Evolutionary conservation across 2,888 invertebrate genomes (phyloP), one percentile per base, ranked within the genome.

Genomic region (Pseudococcus longispinus): DNA sequence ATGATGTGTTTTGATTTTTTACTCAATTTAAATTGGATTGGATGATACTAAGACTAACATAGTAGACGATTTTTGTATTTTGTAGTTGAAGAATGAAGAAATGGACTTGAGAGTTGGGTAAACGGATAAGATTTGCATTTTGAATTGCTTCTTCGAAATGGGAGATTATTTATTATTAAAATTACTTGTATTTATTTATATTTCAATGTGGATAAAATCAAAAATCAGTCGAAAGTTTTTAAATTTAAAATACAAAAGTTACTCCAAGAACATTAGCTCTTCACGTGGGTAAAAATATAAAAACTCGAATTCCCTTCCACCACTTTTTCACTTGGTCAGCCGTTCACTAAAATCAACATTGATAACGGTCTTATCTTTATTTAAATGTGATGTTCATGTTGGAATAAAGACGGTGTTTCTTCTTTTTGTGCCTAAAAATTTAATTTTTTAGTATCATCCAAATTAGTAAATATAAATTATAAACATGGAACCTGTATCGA

Each of bases 401-500:
- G 23, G 9, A 60, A 11, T 9, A 11, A 23, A 23, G n/a, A 55
- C n/a, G n/a, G 3, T 18, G 9, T 77, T 80, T 80, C 9, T 42
- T 37, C 77, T 70, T n/a, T n/a, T n/a, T n/a, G n/a, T 37, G 77
- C 77, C 20, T 42, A 20, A 80, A 42, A 37, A 8, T 32, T 74
- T 74, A 74, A 74, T 32, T 80, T 80, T 42, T 70, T 37, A 37
- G 37, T 37, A n/a, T 37, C 9, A 37, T 37, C 37, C n/a, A n/a
- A n/a, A 37, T 37, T 37, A 4, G 6, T 70, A 2, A 23, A 6
- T 70, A 42, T 42, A 20, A 80, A 42, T 42, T 29, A 13, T 55
- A 9, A 93, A 92, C 90, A 96, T 96, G 96, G 94, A 96, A 91
- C 91, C 94, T 84, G 90, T 97, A 87, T 94, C 96, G 85, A 93